Percentiles rank a stretch among this genome's conserved stretches.
These are phyloP conservation scores for Erannis defoliaria DNA, from an alignment of 2,888 invertebrate genomes.

Conservation along the genomic window DNA sequence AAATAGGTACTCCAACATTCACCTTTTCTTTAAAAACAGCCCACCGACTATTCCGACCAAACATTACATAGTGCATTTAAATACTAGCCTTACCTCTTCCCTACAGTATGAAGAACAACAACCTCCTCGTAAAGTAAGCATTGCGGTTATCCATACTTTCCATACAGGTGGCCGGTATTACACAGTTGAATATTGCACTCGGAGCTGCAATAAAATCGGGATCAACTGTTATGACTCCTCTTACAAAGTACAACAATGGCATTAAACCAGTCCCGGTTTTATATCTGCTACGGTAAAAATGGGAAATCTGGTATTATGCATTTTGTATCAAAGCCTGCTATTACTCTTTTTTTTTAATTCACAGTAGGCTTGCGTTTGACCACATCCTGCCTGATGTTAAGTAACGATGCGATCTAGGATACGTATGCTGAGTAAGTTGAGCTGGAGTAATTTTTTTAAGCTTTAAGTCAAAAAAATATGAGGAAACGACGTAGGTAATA, in stretches of 20 bases:
- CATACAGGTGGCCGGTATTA: constrained; percentile 53
- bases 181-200: constrained; percentile 69
- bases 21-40: too few species aligned
- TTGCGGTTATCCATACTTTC: constrained; percentile 32
- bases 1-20: too few species aligned
- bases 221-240: constrained; percentile 79
- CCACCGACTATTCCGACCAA: too few species aligned
- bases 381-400: too few species aligned
- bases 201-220: constrained; percentile 79
- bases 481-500: too few species aligned
- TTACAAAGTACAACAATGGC: constrained; percentile 75
- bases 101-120: constrained; percentile 5
- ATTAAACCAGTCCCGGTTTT: constrained; percentile 64
- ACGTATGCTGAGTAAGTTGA: too few species aligned
- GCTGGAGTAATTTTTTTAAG: too few species aligned
- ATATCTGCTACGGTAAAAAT: constrained; percentile 35
- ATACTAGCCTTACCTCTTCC: constrained; percentile 14
- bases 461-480: too few species aligned
- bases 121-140: constrained; percentile 28
- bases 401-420: too few species aligned
- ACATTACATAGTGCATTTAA: too few species aligned
- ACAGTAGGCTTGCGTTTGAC: too few species aligned
- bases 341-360: too few species aligned
- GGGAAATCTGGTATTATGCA: constrained; percentile 3
- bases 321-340: background rate